phyloP scores from a whole-genome alignment of 2,888 invertebrate species.

The Caenorhabditis panamensis region DNA sequence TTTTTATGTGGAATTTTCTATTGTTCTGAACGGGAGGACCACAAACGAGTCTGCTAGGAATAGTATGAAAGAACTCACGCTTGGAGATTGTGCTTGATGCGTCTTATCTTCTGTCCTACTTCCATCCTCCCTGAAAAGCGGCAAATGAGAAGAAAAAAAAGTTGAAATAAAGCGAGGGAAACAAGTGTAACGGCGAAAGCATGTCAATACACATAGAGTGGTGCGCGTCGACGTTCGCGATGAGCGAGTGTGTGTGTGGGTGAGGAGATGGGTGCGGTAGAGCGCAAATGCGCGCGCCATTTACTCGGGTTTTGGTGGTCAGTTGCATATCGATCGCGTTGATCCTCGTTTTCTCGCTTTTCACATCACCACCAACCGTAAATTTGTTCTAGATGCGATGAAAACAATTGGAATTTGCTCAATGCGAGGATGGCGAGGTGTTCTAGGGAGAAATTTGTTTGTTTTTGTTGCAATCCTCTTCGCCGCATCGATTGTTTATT shows the following conservation, averaged over 20 bases:
- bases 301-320: neutral
- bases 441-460: constrained; percentile 58
- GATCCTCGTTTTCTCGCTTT: constrained; percentile 24
- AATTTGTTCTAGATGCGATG: constrained; percentile 54
- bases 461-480: constrained; percentile 61
- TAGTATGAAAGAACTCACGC: constrained; percentile 42
- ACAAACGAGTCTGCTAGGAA: too few species aligned
- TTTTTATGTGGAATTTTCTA: too few species aligned
- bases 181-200: constrained; percentile 59
- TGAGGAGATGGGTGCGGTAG: constrained; percentile 19
- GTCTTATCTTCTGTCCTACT: constrained; percentile 31
- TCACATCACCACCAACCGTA: neutral
- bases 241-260: constrained; percentile 15
- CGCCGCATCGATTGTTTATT: constrained; percentile 63
- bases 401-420: constrained; percentile 58
- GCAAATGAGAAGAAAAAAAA: constrained; percentile 21
- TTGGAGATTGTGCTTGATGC: constrained; percentile 42
- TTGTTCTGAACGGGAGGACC: too few species aligned
- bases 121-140: constrained; percentile 58
- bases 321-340: constrained; percentile 34
- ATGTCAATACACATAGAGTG: constrained; percentile 53
- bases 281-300: constrained; percentile 48
- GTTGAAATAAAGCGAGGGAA: constrained; percentile 55
- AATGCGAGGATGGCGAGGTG: constrained; percentile 56
- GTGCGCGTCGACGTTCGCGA: constrained; percentile 50